A percentile compares a stretch with the other conserved stretches of the same genome.
Conservation (phyloP, 2,113 vertebrate genomes). For the Micromys minutus region DNA sequence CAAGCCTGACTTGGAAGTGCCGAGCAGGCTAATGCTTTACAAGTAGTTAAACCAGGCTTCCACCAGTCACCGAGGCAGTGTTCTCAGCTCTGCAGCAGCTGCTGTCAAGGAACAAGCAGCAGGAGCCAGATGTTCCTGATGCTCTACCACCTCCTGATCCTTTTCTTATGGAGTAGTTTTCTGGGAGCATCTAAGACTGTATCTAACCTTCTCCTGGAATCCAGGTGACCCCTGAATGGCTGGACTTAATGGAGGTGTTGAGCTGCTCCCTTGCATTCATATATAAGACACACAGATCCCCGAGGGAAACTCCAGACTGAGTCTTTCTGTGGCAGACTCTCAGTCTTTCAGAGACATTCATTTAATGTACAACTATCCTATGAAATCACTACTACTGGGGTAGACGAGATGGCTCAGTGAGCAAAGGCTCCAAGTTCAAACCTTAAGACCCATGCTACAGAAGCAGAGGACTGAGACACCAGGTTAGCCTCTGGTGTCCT, state of each 20-base stretch:
- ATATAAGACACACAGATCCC: background rate
- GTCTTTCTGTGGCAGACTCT: background rate
- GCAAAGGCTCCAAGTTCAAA: background rate
- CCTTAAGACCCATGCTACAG: background rate
- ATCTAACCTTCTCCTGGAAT: background rate
- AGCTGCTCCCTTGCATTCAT: background rate
- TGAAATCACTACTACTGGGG: background rate
- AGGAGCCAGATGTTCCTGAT: background rate
- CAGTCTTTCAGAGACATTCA: background rate
- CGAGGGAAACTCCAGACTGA: background rate
- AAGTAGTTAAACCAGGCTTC: background rate
- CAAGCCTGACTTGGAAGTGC: background rate
- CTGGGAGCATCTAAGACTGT: background rate
- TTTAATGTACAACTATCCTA: background rate
- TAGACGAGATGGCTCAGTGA: background rate
- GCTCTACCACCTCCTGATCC: rapidly evolving
- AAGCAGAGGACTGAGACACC: background rate
- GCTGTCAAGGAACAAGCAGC: background rate
- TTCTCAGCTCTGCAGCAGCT: background rate
- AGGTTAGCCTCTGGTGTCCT: background rate
- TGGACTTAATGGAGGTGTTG: background rate
- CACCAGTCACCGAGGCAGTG: background rate
- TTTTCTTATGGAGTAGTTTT: background rate
- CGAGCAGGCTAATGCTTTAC: background rate
- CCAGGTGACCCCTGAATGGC: background rate